Evolutionary conservation across 2,797 vertebrate genomes (phyloP), one percentile per base, ranked within the genome.

Genomic region (Helicolenus hilgendorfi): DNA sequence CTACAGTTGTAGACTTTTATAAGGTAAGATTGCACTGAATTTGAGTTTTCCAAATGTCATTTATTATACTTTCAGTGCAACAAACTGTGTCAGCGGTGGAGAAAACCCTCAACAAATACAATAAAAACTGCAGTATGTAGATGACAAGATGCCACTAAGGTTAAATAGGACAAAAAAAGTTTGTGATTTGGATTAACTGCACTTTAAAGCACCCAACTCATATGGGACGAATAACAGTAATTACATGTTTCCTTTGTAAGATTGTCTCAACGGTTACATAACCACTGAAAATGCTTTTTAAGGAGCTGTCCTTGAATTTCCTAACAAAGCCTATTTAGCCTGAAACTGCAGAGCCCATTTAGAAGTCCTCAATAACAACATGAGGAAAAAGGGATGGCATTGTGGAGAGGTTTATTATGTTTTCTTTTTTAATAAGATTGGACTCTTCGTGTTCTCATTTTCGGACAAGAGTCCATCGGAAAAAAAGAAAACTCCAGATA

Each of bases 311-410:
- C 69, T 79, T 72, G 68, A 11, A 53, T 74, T 60, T 72, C 63
- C 65, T 56, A 53, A 85, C 65, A 36, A 68, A 84, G 87, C 77
- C 73, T 45, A 85, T 92, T 90, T 72, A 79, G 20, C 24, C 64
- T 55, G 77, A 84, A 70, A 86, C 49, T 22, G 11, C 31, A 2
- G 0, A 75, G 63, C 13, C 74, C 36, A 59, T 81, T 87, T 72
- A 20, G 11, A 72, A 15, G 55, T 67, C 56, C 24, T 62, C 15
- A 14, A 29, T 49, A 80, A 86, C 13, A n/a, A 72, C 53, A 45
- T 9, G 31, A 75, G 72, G 64, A 33, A 36, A 36, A 15, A 67
- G 14, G 27, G 59, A 78, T 24, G 58, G 31, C 60, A 27, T n/a
- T 20, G 35, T 38, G 29, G 7, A 67, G 49, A 49, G 73, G 4